These are phyloP conservation scores for Tychaedon coryphoeus DNA, from an alignment of 2,113 vertebrate species.

Conservation along the genomic window DNA sequence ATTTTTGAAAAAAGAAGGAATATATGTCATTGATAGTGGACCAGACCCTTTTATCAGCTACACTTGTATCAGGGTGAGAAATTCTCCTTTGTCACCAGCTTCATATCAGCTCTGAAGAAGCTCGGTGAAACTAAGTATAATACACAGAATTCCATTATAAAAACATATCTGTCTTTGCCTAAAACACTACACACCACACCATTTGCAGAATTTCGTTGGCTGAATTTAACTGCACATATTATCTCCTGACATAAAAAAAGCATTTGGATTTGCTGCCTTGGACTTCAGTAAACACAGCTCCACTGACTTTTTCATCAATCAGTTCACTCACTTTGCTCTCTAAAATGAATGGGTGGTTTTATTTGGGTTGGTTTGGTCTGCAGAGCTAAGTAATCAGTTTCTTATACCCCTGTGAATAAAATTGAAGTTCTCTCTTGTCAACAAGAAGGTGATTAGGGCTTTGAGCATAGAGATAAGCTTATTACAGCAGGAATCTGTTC, in stretches of 20 bases:
- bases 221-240: not conserved
- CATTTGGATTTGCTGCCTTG: not conserved
- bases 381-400: not conserved
- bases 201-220: not conserved
- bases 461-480: not conserved
- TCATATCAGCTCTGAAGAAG: not conserved
- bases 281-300: not conserved
- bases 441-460: not conserved
- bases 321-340: not conserved
- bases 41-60: not conserved
- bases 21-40: not conserved
- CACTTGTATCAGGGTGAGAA: not conserved
- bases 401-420: not conserved
- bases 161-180: not conserved
- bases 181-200: not conserved
- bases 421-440: not conserved
- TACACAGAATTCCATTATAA: not conserved
- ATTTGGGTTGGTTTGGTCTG: not conserved
- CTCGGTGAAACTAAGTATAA: not conserved
- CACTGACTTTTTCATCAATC: not conserved
- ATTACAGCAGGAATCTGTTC: not conserved
- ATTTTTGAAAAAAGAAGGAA: not conserved
- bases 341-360: not conserved
- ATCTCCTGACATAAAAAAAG: not conserved
- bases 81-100: not conserved